Conservation (phyloP, 2,888 invertebrate genomes). For the Polia nebulosa region DNA sequence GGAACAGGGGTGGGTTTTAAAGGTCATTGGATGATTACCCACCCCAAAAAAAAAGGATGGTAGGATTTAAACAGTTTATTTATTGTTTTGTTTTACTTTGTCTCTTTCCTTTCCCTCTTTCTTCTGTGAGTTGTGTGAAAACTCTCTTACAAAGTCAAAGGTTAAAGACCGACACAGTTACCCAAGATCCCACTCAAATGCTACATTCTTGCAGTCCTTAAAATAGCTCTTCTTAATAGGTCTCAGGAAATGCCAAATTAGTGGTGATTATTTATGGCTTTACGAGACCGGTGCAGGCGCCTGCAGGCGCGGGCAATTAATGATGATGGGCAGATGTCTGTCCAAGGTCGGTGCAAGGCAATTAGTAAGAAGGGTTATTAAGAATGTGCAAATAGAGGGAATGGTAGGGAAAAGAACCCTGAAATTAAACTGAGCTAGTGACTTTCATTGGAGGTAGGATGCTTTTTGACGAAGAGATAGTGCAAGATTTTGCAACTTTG, state of each 20-base stretch:
- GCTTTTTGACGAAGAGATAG: too few species aligned
- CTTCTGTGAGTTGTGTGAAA: neutral
- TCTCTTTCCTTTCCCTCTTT: neutral
- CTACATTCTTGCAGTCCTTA: slow-evolving; percentile 54
- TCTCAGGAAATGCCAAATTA: slow-evolving; percentile 68
- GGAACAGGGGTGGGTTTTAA: too few species aligned
- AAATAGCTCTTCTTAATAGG: slow-evolving; percentile 59
- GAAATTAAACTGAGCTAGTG: too few species aligned
- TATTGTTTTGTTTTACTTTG: too few species aligned
- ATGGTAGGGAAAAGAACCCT: neutral
- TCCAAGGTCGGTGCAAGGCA: slow-evolving; percentile 51
- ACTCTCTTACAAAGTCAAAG: slow-evolving; percentile 18
- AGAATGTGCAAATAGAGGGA: slow-evolving; percentile 1
- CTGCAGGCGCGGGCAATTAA: slow-evolving; percentile 31
- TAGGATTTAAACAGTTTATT: too few species aligned
- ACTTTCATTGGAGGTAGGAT: too few species aligned
- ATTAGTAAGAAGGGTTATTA: slow-evolving; percentile 25
- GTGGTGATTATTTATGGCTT: slow-evolving; percentile 49
- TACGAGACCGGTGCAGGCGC: slow-evolving; percentile 44
- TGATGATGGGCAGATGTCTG: slow-evolving; percentile 54
- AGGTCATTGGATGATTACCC: too few species aligned
- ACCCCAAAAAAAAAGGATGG: too few species aligned
- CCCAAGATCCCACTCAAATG: neutral
- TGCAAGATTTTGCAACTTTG: too few species aligned
- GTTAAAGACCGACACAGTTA: slow-evolving; percentile 43